Conservation (phyloP, 2,797 vertebrate genomes). For the Pteronotus mesoamericanus region DNA sequence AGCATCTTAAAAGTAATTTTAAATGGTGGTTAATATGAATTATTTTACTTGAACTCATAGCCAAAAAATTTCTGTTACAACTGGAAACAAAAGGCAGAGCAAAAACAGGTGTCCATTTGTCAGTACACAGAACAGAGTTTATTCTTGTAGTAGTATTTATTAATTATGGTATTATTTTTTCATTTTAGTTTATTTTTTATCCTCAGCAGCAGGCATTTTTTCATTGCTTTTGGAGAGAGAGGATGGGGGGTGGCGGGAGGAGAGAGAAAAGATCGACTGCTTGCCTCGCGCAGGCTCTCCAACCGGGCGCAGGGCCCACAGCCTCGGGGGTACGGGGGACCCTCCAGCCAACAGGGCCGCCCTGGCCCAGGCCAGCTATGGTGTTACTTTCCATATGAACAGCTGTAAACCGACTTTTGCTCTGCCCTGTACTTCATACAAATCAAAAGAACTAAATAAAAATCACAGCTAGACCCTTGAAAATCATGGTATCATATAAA, state of each 20-base stretch:
- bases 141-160: neutral
- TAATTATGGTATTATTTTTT: neutral
- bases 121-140: neutral
- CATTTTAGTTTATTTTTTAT: no score
- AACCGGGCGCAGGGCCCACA: no score
- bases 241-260: no score
- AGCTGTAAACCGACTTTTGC: neutral
- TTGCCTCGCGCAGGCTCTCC: no score
- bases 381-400: neutral
- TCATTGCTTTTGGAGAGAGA: no score
- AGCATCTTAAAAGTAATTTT: constrained; percentile 74
- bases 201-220: no score
- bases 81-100: neutral
- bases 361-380: no score
- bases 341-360: no score
- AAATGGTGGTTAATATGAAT: constrained; percentile 71
- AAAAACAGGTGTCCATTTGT: neutral
- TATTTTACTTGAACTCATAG: constrained; percentile 22
- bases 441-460: constrained; percentile 37
- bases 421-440: neutral
- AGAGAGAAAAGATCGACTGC: no score
- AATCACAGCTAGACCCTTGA: neutral
- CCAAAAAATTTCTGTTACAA: constrained; percentile 63
- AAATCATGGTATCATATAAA: neutral
- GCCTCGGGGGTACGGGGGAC: no score